phyloP scores from a whole-genome alignment of 2,797 vertebrate genomes.

The Mustela erminea region DNA sequence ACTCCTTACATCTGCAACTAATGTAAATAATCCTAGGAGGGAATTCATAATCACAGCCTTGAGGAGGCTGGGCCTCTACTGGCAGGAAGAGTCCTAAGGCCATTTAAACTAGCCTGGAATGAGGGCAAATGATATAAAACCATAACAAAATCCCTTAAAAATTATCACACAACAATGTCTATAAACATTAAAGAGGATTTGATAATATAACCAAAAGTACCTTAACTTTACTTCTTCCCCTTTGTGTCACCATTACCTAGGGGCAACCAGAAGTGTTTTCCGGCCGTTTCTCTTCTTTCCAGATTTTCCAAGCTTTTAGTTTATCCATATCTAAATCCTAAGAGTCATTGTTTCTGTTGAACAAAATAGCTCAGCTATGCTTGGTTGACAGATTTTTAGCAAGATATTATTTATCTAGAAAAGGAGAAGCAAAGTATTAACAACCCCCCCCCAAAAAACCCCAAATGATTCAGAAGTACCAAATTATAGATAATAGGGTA shows the following conservation, averaged over 20 bases:
- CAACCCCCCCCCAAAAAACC: not conserved
- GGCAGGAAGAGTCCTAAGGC: not conserved
- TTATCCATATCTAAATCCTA: slow-evolving; percentile 32
- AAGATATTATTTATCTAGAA: slow-evolving; percentile 38
- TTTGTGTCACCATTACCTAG: not conserved
- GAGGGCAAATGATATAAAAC: not conserved
- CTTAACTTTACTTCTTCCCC: not conserved
- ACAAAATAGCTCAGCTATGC: slow-evolving; percentile 47
- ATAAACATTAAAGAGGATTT: not conserved
- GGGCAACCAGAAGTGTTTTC: not conserved
- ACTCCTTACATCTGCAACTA: not conserved
- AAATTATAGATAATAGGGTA: not conserved
- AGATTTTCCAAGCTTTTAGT: slow-evolving; percentile 52
- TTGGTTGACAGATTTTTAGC: slow-evolving; percentile 25
- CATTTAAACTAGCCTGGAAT: not conserved
- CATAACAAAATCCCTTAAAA: slow-evolving; percentile 23
- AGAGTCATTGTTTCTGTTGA: slow-evolving; percentile 38
- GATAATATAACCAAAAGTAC: not conserved
- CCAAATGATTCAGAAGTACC: not conserved
- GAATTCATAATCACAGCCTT: slow-evolving; percentile 18
- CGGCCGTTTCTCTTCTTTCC: slow-evolving; percentile 43
- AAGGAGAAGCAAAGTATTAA: slow-evolving; percentile 49
- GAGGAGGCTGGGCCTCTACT: not conserved
- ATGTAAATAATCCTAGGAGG: not conserved
- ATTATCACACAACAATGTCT: not conserved